A percentile compares a stretch with the other conserved stretches of the same genome.
These are phyloP conservation scores for Capricornis sumatraensis DNA, from an alignment of 2,113 vertebrate species.

Conservation along the genomic window DNA sequence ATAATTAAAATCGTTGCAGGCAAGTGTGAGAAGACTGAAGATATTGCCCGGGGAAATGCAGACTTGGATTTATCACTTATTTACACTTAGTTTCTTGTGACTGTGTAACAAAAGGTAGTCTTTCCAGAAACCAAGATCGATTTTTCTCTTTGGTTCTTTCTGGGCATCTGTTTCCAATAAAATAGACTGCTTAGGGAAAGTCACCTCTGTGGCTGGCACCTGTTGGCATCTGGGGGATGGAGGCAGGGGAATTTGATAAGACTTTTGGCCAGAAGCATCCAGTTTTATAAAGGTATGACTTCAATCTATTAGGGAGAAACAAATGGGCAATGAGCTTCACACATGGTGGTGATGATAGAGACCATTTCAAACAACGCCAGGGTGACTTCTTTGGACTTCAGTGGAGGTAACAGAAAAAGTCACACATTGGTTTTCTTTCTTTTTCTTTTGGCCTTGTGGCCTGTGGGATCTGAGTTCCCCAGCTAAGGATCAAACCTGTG, in stretches of 20 bases:
- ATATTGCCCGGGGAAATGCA: background rate
- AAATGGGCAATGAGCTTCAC: background rate
- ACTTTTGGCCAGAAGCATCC: background rate
- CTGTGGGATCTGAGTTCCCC: background rate
- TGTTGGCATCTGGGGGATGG: background rate
- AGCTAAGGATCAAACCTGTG: background rate
- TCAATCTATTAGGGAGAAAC: background rate
- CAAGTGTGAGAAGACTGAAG: background rate
- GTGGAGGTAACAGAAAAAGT: background rate
- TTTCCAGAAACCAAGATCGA: background rate
- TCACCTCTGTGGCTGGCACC: background rate
- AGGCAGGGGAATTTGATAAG: background rate
- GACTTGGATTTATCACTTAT: background rate
- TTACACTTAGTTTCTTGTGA: background rate
- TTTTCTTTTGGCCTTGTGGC: background rate
- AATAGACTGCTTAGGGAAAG: background rate
- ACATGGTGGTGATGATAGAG: background rate
- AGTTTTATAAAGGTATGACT: background rate
- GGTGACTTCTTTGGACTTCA: background rate
- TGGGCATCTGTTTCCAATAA: slow-evolving; percentile 30
- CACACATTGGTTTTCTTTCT: background rate
- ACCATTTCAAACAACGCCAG: too few relatives aligned
- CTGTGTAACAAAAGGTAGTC: background rate
- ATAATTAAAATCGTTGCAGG: slow-evolving; percentile 47
- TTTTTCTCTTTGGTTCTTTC: background rate